Evolutionary conservation across 1,140 invertebrate genomes (phyloP).

Genomic region (Nasonia vitripennis): DNA sequence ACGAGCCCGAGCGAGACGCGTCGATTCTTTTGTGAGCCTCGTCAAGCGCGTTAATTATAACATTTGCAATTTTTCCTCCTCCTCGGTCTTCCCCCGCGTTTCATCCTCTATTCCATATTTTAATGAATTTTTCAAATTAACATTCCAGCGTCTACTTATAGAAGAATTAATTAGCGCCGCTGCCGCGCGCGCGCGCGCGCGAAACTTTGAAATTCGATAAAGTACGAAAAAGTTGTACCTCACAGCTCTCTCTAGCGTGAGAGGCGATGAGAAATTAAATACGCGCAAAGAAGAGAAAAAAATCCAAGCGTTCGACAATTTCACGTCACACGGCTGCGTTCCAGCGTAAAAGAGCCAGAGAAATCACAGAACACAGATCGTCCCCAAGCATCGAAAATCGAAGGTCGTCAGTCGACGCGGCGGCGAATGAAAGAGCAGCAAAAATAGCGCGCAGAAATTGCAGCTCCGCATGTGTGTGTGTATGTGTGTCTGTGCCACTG

Average conservation of each 20-base stretch:
- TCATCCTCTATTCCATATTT: neutral
- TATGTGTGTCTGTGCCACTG: neutral
- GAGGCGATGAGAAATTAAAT: neutral
- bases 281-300: neutral
- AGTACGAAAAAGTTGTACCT: neutral
- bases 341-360: no score
- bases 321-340: no score
- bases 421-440: slow-evolving; percentile 37
- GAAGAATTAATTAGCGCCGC: neutral
- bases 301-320: no score
- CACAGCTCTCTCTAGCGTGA: no score
- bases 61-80: neutral
- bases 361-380: neutral
- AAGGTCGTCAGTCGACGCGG: neutral
- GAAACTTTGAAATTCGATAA: neutral
- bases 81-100: no score
- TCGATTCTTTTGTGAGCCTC: no score
- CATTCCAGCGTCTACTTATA: neutral
- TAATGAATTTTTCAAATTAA: neutral
- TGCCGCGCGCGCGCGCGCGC: no score
- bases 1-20: no score
- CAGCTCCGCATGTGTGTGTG: neutral
- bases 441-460: slow-evolving; percentile 22
- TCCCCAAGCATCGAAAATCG: slow-evolving; percentile 36
- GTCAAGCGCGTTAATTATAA: neutral